Base-by-base conservation (phyloP, 2,113 vertebrate genomes). In the Larimichthys crocea region DNA sequence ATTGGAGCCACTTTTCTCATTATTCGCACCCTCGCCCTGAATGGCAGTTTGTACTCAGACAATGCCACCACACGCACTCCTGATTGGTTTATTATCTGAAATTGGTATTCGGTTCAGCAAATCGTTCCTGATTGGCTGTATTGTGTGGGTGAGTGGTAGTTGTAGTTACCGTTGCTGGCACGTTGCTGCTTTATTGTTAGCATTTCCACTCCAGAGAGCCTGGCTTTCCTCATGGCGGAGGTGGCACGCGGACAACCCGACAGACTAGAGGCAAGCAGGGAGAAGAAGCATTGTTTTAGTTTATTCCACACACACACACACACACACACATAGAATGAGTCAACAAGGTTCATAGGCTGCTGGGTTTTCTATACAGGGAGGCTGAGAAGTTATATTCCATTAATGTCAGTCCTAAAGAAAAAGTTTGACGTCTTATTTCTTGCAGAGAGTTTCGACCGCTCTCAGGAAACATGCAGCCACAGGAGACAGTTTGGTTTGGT, bases 191-290 rank as follows among this genome's bases (percentile, higher is more conserved):
- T 98, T 96, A 99, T 97, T 85, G 98, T 98, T 89, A 99, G 94
- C 98, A 99, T 97, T 93, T 99, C 98, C 93, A 98, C 97, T 88
- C 97, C 98, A 0, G 98, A 99, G 86, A 99, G 95, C 89, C 98
- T 96, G 76, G 98, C 98, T 94, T 99, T 99, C 96, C 98, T 99
- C 98, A 99, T 99, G 65, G 98, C 98, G 4, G 98, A 99, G 48
- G 98, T 99, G 91, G 98, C 98, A 76, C 98, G 96, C 2, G 98
- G 98, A 93, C 98, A 99, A 92, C 98, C 98, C 11, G 98, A 99
- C 89, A 99, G 95, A 96, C 98, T 99, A 92, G 71, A 89, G 70
- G 89, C 85, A 40, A 81, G 66, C 56, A 57, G 26, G 64, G 80
- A 73, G 80, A 80, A 24, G 19, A 59, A 57, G 66, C 53, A 82